These are phyloP conservation scores for rabbit (Oryctolagus cuniculus) DNA, from an alignment of 2,113 vertebrate species.

Conservation along the genomic window DNA sequence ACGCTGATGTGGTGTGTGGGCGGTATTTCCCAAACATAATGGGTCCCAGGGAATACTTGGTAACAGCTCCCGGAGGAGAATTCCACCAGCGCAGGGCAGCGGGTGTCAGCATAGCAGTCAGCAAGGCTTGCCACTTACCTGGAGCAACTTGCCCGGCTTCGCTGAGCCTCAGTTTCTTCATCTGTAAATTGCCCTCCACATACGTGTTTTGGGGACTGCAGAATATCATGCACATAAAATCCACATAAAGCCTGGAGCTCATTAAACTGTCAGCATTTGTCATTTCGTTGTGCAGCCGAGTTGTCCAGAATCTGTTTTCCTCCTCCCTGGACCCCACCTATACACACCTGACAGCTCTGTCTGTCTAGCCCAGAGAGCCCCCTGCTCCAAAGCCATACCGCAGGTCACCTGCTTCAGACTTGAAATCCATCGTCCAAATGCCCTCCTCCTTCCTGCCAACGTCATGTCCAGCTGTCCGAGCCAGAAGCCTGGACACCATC, in stretches of 20 bases:
- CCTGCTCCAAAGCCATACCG: not conserved
- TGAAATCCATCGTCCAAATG: not conserved
- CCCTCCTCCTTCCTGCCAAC: not conserved
- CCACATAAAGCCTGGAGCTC: not conserved
- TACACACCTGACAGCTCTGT: not conserved
- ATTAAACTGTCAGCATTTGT: not conserved
- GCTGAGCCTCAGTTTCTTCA: constrained; percentile 36
- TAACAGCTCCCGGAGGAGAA: not conserved
- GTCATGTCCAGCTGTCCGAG: not conserved
- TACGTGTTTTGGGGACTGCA: not conserved
- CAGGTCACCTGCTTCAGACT: not conserved
- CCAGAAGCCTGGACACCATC: constrained; percentile 3
- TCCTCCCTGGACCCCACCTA: not conserved
- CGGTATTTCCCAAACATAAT: not conserved
- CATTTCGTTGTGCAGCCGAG: not conserved
- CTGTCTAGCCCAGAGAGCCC: not conserved
- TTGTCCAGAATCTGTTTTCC: not conserved
- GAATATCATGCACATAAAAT: not conserved
- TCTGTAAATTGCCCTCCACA: not conserved
- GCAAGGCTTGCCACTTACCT: not conserved
- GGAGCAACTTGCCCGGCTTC: constrained; percentile 5
- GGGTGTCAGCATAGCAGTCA: not conserved
- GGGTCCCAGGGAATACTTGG: not conserved
- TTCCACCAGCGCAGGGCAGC: not conserved
- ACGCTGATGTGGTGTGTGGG: not conserved